phyloP scores from a whole-genome alignment of 1,140 invertebrate genomes.

The Brachionus plicatilis region DNA sequence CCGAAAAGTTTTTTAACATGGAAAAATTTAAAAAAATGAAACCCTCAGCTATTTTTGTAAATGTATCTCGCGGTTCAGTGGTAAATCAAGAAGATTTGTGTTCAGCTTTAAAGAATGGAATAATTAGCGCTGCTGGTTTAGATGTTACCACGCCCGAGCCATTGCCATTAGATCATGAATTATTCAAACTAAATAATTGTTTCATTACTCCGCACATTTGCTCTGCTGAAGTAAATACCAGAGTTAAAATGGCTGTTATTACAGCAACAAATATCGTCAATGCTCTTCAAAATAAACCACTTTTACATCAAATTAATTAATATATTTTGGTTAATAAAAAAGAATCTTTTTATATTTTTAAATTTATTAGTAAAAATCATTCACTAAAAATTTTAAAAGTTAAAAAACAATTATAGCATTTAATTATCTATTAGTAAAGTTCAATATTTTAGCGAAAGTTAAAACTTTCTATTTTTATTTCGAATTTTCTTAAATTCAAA shows the following conservation, averaged over 20 bases:
- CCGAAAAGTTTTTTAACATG: slow-evolving; percentile 39
- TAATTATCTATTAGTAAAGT: no score
- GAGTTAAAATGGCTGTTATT: slow-evolving; percentile 20
- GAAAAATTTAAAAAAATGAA: slow-evolving; percentile 28
- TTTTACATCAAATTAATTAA: slow-evolving; percentile 35
- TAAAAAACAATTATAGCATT: no score
- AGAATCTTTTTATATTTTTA: no score
- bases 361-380: no score
- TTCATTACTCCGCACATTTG: slow-evolving; percentile 86
- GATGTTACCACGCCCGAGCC: slow-evolving; percentile 91
- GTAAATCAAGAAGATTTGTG: slow-evolving; percentile 35
- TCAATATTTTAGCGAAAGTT: no score
- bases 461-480: no score
- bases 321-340: no score
- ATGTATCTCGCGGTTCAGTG: slow-evolving; percentile 23
- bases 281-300: not conserved
- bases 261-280: slow-evolving; percentile 19
- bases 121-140: slow-evolving; percentile 53
- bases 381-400: no score
- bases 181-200: slow-evolving; percentile 74
- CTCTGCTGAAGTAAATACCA: slow-evolving; percentile 66
- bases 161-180: slow-evolving; percentile 70
- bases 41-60: slow-evolving; percentile 4
- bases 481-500: no score
- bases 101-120: not conserved